Evolutionary conservation across 1,140 invertebrate genomes (phyloP).

Genomic region (Euwallacea fornicatus): DNA sequence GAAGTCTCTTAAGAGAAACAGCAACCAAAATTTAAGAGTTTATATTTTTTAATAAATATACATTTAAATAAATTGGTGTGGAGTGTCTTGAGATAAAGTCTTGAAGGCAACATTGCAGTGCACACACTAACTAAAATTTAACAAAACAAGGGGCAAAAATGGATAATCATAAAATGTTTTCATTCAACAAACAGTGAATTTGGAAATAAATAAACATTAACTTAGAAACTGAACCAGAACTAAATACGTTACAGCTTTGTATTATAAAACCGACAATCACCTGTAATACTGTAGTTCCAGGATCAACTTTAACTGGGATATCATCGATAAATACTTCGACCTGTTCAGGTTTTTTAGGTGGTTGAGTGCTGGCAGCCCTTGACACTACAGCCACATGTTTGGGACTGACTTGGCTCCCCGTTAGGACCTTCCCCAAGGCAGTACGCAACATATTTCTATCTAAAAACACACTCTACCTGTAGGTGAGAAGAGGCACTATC

Average conservation of each 20-base stretch:
- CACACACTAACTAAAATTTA: too few species aligned
- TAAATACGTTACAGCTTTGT: too few species aligned
- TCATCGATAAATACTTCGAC: conserved; percentile 99
- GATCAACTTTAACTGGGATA: conserved; percentile 89
- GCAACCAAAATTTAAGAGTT: not conserved
- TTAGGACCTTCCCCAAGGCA: conserved; percentile 46
- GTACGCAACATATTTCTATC: conserved; percentile 47
- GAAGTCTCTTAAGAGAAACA: not conserved
- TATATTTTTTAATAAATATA: too few species aligned
- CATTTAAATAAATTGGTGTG: too few species aligned
- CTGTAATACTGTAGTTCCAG: conserved; percentile 97
- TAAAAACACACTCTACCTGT: conserved; percentile 6
- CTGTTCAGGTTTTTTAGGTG: conserved; percentile 69
- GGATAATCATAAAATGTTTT: too few species aligned
- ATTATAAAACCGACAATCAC: not conserved
- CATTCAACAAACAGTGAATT: too few species aligned
- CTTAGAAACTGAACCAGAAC: too few species aligned
- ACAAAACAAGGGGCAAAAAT: too few species aligned
- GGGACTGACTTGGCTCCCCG: conserved; percentile 45
- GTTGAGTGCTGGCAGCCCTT: conserved; percentile 41
- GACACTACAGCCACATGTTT: conserved; percentile 41
- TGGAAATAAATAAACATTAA: too few species aligned
- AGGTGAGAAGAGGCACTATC: not conserved
- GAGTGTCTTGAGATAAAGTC: too few species aligned
- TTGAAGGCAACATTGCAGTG: too few species aligned